Evolutionary conservation across 2,797 vertebrate species (phyloP).

Genomic region (Eulemur rubriventer): DNA sequence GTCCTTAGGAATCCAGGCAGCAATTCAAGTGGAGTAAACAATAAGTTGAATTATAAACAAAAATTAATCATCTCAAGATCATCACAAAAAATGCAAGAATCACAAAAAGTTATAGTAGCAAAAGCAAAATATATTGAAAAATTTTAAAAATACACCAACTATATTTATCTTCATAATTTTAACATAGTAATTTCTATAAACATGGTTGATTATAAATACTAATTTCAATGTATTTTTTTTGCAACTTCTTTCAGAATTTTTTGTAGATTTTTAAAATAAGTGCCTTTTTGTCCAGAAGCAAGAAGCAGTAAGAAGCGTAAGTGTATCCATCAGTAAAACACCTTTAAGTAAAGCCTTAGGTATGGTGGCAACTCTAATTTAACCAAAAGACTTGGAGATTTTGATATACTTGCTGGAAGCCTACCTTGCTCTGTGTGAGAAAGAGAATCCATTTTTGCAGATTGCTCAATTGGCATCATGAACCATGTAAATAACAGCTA

Average conservation of each 20-base stretch:
- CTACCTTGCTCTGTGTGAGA: background rate
- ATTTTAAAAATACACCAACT: background rate
- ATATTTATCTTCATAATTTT: conserved; percentile 21
- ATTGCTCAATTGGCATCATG: background rate
- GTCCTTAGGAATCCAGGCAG: background rate
- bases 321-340: background rate
- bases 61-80: background rate
- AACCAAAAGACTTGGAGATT: background rate
- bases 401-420: background rate
- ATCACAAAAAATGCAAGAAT: background rate
- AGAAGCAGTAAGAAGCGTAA: background rate
- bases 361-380: conserved; percentile 10
- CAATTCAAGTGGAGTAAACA: background rate
- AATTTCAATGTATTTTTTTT: background rate
- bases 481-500: background rate
- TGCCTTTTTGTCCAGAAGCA: conserved; percentile 1
- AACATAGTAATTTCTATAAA: background rate
- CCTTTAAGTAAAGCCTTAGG: conserved; percentile 9
- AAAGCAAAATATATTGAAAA: conserved; percentile 23
- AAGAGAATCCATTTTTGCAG: background rate
- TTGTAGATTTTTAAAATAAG: conserved; percentile 34
- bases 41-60: background rate
- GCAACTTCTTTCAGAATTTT: background rate
- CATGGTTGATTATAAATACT: background rate
- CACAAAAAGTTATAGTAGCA: background rate